A percentile compares a stretch with the other conserved stretches of the same genome.
These are phyloP conservation scores for Epirrita christyi DNA, from an alignment of 2,888 invertebrate genomes.

Conservation along the genomic window DNA sequence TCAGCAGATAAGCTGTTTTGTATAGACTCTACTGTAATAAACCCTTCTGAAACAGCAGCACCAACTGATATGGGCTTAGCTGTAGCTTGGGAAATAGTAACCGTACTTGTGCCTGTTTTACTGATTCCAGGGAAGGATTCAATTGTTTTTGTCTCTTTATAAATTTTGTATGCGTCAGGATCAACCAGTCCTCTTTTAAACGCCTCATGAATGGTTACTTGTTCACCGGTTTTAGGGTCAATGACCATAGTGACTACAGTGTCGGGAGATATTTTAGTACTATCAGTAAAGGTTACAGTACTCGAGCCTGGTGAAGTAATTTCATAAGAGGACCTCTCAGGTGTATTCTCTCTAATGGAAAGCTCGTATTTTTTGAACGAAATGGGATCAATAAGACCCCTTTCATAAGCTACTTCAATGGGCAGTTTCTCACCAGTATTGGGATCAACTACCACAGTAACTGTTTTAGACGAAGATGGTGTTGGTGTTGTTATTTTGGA, in stretches of 20 bases:
- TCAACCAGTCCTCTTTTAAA: conserved; percentile 84
- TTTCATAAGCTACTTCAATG: conserved; percentile 88
- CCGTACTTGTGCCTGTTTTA: conserved; percentile 48
- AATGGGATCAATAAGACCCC: conserved; percentile 65
- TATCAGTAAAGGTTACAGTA: conserved; percentile 45
- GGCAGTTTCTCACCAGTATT: conserved; percentile 89
- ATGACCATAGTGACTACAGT: conserved; percentile 55
- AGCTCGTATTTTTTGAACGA: conserved; percentile 79
- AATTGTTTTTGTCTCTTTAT: conserved; percentile 41
- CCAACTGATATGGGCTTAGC: conserved; percentile 84
- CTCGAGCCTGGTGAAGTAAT: conserved; percentile 40
- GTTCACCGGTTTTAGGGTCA: conserved; percentile 90
- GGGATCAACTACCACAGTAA: conserved; percentile 86
- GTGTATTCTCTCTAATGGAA: conserved; percentile 57
- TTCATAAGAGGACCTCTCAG: conserved; percentile 45
- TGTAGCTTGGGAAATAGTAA: conserved; percentile 53
- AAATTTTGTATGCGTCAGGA: conserved; percentile 56
- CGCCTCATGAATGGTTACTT: conserved; percentile 87
- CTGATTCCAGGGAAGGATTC: conserved; percentile 27
- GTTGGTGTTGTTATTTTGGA: conserved; percentile 72
- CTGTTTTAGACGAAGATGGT: conserved; percentile 39
- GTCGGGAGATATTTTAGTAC: conserved; percentile 46
- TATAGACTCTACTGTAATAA: conserved; percentile 81
- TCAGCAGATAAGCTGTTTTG: conserved; percentile 74
- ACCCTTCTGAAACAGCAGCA: conserved; percentile 84